Base-by-base conservation (phyloP, 2,888 invertebrate species). In the Antheraea yamamai region DNA sequence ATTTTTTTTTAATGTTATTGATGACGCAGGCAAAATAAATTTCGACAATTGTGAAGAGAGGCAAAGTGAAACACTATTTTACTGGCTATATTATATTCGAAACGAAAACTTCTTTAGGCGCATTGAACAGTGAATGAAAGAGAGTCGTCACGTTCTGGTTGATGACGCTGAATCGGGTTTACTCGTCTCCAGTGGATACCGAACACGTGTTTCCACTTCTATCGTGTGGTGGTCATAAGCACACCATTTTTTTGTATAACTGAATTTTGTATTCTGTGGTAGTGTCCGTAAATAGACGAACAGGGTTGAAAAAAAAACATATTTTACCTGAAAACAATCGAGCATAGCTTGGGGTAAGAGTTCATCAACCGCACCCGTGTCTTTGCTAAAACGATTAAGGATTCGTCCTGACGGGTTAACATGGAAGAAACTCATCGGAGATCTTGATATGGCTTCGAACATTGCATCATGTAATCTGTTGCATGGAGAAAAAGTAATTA, bases 311-410 rank as follows among this genome's bases (percentile, higher is more conserved):
- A 61, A 23, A 61, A 23, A 2, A 4, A 2, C 2, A n/a, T 61
- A 61, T 30, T 30, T 30, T 81, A 95, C 95, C 92, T 96, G 96
- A 79, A 95, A 95, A 72, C 97, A 96, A 85, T 97, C 97, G n/a
- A 97, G 91, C 85, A 97, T 95, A 1, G 96, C 96, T 86, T 97
- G 97, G 0, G 97, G 97, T 18, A 98, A 88, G 73, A 97, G 84
- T 84, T 98, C 98, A 86, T 98, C 98, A 73, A 98, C 96, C 0
- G 97, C 95, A 0, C 98, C 98, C 89, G 98, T 96, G 85, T 98
- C 98, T 88, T 98, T 98, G 66, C 98, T 97, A 85, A 98, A 98
- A 76, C 98, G 88, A 78, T 95, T 95, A 35, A 98, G 92, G 77
- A 98, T 97, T 76, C 97, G 92, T 0, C 97, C 97, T n/a, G 96